phyloP scores from a whole-genome alignment of 1,140 invertebrate species.

The Caenorhabditis inopinata region DNA sequence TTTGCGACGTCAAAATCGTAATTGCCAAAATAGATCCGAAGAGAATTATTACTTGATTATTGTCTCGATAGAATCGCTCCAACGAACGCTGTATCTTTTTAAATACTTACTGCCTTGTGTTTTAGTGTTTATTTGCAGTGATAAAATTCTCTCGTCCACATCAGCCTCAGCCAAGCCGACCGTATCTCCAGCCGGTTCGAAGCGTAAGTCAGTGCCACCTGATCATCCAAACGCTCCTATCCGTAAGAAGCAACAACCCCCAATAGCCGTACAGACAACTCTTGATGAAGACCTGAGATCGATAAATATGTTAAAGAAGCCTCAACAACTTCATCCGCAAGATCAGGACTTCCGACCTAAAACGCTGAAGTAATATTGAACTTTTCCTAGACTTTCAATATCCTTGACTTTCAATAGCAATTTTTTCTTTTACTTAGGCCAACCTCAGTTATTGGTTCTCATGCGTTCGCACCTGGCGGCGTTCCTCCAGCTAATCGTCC shows the following conservation, averaged over 20 bases:
- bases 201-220: not conserved
- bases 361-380: not conserved
- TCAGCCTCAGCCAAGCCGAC: not conserved
- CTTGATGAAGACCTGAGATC: not conserved
- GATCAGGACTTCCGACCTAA: slow-evolving; percentile 16
- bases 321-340: not conserved
- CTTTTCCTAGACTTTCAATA: not conserved
- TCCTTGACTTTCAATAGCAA: too few relatives aligned
- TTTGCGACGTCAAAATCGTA: too few relatives aligned
- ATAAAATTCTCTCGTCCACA: not conserved
- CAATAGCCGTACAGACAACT: not conserved
- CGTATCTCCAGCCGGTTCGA: not conserved
- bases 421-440: not conserved
- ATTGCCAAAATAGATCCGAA: too few relatives aligned
- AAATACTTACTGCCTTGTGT: too few relatives aligned
- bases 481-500: not conserved
- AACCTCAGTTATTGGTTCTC: slow-evolving; percentile 3
- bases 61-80: too few relatives aligned
- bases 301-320: not conserved
- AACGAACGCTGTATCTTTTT: too few relatives aligned
- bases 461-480: slow-evolving; percentile 24
- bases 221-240: not conserved
- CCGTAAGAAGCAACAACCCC: not conserved
- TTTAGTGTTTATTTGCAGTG: not conserved
- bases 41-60: too few relatives aligned